Evolutionary conservation across 2,113 vertebrate species (phyloP).

Genomic region (Parus major): DNA sequence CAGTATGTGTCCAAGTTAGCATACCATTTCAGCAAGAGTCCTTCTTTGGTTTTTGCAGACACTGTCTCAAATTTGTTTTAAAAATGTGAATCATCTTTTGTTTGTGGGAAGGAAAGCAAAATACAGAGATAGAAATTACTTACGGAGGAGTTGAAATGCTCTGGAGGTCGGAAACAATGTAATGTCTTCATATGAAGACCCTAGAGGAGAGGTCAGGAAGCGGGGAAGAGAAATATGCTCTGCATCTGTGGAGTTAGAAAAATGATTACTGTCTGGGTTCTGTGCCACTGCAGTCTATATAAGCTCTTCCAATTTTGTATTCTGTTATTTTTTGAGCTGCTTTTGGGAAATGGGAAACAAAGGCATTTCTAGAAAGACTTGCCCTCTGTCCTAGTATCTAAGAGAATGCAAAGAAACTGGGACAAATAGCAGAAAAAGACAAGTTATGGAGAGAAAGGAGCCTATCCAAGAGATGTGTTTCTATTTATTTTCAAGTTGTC

Average conservation of each 20-base stretch:
- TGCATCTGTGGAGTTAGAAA: neutral
- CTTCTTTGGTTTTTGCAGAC: slow-evolving; percentile 16
- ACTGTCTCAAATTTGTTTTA: neutral
- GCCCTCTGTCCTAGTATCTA: neutral
- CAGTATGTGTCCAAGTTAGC: slow-evolving; percentile 31
- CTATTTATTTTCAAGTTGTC: neutral
- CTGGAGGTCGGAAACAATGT: neutral
- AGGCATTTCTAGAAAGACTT: neutral
- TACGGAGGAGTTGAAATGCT: neutral
- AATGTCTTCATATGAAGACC: neutral
- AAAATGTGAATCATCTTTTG: slow-evolving; percentile 26
- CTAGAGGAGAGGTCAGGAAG: neutral
- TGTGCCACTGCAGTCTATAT: neutral
- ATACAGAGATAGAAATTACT: neutral
- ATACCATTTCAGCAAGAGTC: neutral
- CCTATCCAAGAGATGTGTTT: neutral
- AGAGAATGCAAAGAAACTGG: neutral
- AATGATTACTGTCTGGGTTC: neutral
- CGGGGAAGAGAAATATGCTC: neutral
- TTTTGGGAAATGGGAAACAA: slow-evolving; percentile 8
- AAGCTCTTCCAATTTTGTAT: neutral
- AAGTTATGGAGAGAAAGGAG: neutral
- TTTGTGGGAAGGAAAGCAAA: slow-evolving; percentile 16
- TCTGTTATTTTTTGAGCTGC: neutral
- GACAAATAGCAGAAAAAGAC: neutral